Percentiles rank a stretch among this genome's conserved stretches.
phyloP scores from a whole-genome alignment of 2,888 invertebrate species.

The Sarcophaga caerulescens region DNA sequence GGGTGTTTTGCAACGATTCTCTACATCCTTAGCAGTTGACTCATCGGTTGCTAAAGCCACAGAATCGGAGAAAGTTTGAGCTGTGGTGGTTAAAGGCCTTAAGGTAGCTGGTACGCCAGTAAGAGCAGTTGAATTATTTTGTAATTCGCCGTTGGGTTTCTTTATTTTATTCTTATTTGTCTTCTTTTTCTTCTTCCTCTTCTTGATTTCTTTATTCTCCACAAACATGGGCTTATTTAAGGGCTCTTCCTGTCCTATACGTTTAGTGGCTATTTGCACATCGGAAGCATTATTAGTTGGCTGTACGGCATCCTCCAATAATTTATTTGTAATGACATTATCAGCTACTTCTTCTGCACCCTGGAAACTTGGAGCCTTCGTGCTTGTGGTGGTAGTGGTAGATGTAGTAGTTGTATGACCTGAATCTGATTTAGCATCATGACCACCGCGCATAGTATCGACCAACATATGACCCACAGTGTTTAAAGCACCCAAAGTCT shows the following conservation, averaged over 20 bases:
- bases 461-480: slow-evolving; percentile 93
- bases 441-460: slow-evolving; percentile 86
- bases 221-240: slow-evolving; percentile 74
- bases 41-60: slow-evolving; percentile 81
- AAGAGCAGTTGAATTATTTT: slow-evolving; percentile 62
- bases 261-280: slow-evolving; percentile 73
- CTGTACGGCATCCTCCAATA: slow-evolving; percentile 71
- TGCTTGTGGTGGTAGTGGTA: neutral
- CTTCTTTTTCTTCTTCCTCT: slow-evolving; percentile 77
- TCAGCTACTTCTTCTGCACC: slow-evolving; percentile 38
- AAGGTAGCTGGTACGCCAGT: slow-evolving; percentile 73
- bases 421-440: slow-evolving; percentile 70
- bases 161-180: slow-evolving; percentile 79
- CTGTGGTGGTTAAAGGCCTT: slow-evolving; percentile 71
- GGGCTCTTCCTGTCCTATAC: slow-evolving; percentile 72
- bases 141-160: slow-evolving; percentile 75
- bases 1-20: slow-evolving; percentile 89
- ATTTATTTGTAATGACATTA: slow-evolving; percentile 66
- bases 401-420: slow-evolving; percentile 25
- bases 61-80: slow-evolving; percentile 69
- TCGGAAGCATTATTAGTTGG: slow-evolving; percentile 66
- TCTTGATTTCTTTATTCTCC: slow-evolving; percentile 79
- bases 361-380: slow-evolving; percentile 12
- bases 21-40: slow-evolving; percentile 82
- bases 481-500: slow-evolving; percentile 89